These are phyloP conservation scores for Hirtodrosophila trivittata DNA, from an alignment of 2,888 invertebrate genomes.

Conservation along the genomic window DNA sequence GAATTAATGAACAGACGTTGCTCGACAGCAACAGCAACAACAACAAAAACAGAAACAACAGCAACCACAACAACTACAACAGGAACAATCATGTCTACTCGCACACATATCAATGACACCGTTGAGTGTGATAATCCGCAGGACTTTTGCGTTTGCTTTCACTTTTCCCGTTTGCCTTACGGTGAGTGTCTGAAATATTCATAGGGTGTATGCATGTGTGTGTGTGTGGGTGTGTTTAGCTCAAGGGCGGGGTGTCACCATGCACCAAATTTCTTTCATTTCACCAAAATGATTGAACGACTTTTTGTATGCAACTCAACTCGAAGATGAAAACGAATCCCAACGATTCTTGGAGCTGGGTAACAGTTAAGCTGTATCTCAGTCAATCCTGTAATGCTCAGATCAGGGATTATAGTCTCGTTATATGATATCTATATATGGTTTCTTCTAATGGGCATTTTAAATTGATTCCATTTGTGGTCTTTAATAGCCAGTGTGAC, in stretches of 20 bases:
- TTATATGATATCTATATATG: too few species aligned
- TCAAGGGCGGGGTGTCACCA: conserved; percentile 4
- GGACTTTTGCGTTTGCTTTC: conserved; percentile 69
- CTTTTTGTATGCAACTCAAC: neutral
- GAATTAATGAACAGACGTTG: conserved; percentile 68
- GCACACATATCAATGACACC: conserved; percentile 43
- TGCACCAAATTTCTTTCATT: conserved; percentile 18
- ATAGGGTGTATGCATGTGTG: conserved; percentile 38
- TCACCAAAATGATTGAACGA: neutral
- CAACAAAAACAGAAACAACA: conserved; percentile 14
- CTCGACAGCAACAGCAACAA: conserved; percentile 26
- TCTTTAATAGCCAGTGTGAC: conserved; percentile 13
- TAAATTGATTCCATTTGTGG: too few species aligned
- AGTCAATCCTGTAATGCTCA: too few species aligned
- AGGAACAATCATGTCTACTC: conserved; percentile 1
- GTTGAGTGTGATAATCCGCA: conserved; percentile 73
- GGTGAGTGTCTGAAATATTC: conserved; percentile 63
- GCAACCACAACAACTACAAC: conserved; percentile 4
- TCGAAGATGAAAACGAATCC: too few species aligned
- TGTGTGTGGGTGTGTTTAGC: neutral
- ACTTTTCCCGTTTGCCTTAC: conserved; percentile 46
- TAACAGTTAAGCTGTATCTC: too few species aligned
- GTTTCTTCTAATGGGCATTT: too few species aligned
- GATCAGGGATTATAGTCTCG: too few species aligned
- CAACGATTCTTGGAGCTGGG: too few species aligned